Percentiles rank a stretch among this genome's conserved stretches.
Conservation (phyloP, 23 tunicate genomes). For the Trididemnum clinides region DNA sequence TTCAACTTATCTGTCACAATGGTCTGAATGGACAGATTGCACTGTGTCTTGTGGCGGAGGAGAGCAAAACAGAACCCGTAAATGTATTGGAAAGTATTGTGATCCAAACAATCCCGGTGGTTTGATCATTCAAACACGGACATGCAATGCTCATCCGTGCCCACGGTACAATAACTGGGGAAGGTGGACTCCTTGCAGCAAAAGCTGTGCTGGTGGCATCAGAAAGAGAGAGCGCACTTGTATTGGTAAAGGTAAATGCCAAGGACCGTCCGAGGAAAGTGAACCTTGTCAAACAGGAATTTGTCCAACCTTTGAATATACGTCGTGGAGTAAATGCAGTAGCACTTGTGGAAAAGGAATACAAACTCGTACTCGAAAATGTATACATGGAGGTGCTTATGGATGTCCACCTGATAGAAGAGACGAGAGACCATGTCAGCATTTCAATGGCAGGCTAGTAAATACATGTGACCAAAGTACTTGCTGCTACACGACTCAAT, state of each 20-base stretch:
- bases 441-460: neutral
- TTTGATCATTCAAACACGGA: slow-evolving; percentile 14
- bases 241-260: neutral
- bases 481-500: neutral
- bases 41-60: slow-evolving; percentile 30
- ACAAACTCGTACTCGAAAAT: neutral
- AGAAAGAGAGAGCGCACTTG: slow-evolving; percentile 22
- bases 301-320: slow-evolving; percentile 27
- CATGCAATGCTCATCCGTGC: slow-evolving; percentile 18
- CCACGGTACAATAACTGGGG: slow-evolving; percentile 22
- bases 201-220: slow-evolving; percentile 27
- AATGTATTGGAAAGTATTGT: slow-evolving; percentile 27
- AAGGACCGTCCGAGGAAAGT: neutral
- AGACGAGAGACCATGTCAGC: neutral
- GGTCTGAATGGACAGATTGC: slow-evolving; percentile 19
- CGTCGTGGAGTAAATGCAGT: slow-evolving; percentile 33
- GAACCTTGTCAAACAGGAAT: slow-evolving; percentile 18
- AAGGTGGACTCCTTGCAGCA: slow-evolving; percentile 14
- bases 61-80: slow-evolving; percentile 10
- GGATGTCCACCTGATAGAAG: slow-evolving; percentile 27
- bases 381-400: slow-evolving; percentile 39
- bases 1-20: slow-evolving; percentile 22
- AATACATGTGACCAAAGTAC: neutral
- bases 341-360: slow-evolving; percentile 23
- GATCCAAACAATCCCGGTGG: neutral